Evolutionary conservation across 2,797 vertebrate species (phyloP), one percentile per base, ranked within the genome.

Genomic region (Mormyrus proboscirostris): DNA sequence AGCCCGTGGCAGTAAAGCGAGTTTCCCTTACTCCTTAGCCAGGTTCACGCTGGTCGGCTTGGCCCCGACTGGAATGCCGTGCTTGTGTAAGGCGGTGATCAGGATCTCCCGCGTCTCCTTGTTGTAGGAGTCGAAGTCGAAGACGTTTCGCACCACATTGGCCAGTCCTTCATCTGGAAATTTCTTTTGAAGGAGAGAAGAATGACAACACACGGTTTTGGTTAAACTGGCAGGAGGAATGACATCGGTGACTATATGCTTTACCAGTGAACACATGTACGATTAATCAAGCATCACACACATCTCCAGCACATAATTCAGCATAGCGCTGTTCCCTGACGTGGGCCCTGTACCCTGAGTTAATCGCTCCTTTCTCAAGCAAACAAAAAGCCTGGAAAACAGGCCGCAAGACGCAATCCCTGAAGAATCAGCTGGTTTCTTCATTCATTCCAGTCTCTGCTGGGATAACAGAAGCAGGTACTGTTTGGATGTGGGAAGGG

Each of bases 71-170:
- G 99, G 98, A 92, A 99, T 99, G 57, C 99, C 99, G 0, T 99
- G 94, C 91, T 98, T 99, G 95, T 99, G 98, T 92, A 99, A 96
- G 73, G 96, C 96, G 44, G 93, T 95, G 8, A 97, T 96, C 94
- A 99, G 95, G 92, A 97, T 96, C 91, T 99, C 98, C 57, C 96
- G 94, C 93, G 92, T 95, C 95, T 99, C 97, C 0, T 95, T 96
- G 94, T 99, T 98, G 96, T 99, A 99, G n/a, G 98, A 98, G 94
- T 99, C 98, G 38, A 99, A 99, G 94, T 99, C 99, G 90, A 99
- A 99, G 25, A 99, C 98, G 0, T 99, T 99, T 69, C 97, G 96
- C 93, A 99, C 97, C 91, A 99, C 98, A 49, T 94, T 98, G 89
- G 98, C 96, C 76, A 99, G 95, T 90, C 99, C 99, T 94, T 99